phyloP scores from a whole-genome alignment of 2,797 vertebrate species.

The Dryobates pubescens region DNA sequence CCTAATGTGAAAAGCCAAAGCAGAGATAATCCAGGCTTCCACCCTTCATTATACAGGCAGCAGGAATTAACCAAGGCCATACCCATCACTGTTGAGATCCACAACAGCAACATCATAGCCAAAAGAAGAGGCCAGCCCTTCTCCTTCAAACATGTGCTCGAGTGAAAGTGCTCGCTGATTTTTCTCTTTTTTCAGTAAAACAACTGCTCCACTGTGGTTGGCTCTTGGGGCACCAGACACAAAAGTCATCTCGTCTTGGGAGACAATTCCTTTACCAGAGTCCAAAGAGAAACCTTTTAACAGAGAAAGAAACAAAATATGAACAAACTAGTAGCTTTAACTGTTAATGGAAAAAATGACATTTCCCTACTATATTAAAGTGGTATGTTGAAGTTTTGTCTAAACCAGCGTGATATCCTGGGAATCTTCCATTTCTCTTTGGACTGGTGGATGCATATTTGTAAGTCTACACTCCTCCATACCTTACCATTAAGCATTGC shows the following conservation, averaged over 20 bases:
- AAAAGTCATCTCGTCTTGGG: slow-evolving; percentile 85
- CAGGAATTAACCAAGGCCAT: slow-evolving; percentile 25
- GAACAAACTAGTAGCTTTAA: background rate
- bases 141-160: slow-evolving; percentile 87
- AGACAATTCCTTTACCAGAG: slow-evolving; percentile 88
- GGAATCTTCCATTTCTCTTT: background rate
- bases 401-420: background rate
- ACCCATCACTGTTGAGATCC: slow-evolving; percentile 94
- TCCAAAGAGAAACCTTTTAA: slow-evolving; percentile 95
- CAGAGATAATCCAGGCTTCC: background rate
- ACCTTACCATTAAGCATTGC: background rate
- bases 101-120: slow-evolving; percentile 95
- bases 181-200: slow-evolving; percentile 85
- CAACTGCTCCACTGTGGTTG: slow-evolving; percentile 93
- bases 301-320: slow-evolving; percentile 2
- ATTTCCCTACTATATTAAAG: slow-evolving; percentile 62
- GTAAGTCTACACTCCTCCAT: background rate
- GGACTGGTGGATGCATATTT: background rate
- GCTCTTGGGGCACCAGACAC: slow-evolving; percentile 96
- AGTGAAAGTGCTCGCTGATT: slow-evolving; percentile 76
- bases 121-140: slow-evolving; percentile 94
- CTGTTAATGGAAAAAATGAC: background rate
- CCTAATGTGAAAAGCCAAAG: background rate
- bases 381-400: background rate
- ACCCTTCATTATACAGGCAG: background rate